Conservation (phyloP, 1,140 invertebrate genomes). For the Trachymyrmex cornetzi region DNA sequence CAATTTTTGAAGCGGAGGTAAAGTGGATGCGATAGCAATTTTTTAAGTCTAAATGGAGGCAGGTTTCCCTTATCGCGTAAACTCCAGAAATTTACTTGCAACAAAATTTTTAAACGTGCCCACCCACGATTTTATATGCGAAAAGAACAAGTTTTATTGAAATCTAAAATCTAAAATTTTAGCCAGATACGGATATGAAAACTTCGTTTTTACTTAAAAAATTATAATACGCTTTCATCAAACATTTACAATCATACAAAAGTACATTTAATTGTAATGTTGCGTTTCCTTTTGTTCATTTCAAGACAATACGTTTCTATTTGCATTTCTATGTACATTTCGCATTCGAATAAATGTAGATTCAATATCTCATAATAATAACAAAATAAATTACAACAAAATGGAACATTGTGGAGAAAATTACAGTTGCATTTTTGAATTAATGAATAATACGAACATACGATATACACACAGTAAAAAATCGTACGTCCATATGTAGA, state of each 20-base stretch:
- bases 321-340: neutral
- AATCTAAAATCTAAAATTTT: too few relatives aligned
- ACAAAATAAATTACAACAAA: neutral
- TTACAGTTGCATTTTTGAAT: neutral
- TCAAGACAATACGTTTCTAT: neutral
- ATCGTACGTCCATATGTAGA: too few relatives aligned
- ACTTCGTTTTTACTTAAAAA: neutral
- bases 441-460: neutral
- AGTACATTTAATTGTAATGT: neutral
- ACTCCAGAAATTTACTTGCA: neutral
- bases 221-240: neutral
- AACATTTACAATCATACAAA: neutral
- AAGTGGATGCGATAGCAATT: neutral
- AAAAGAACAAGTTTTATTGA: too few relatives aligned
- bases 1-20: too few relatives aligned
- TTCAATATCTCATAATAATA: neutral
- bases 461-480: too few relatives aligned
- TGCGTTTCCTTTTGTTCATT: too few relatives aligned
- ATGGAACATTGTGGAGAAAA: neutral
- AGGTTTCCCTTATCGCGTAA: neutral
- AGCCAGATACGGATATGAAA: too few relatives aligned
- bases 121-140: neutral
- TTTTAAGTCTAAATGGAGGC: neutral
- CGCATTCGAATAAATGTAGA: neutral
- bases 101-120: neutral